Conservation (phyloP, 2,797 vertebrate genomes). For the Clarias fuscus region DNA sequence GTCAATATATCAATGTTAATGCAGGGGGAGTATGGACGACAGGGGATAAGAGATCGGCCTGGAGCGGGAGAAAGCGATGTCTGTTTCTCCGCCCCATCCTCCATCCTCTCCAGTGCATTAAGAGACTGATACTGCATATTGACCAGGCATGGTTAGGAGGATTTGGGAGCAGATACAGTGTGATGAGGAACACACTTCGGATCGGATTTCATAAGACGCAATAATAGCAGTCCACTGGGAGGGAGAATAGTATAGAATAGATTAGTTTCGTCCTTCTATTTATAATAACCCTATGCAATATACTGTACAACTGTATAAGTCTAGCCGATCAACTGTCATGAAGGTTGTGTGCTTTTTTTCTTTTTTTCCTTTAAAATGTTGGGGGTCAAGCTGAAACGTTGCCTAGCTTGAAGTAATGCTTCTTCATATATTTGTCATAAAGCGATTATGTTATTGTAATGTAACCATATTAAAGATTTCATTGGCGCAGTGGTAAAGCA, state of each 20-base stretch:
- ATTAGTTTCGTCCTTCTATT: too few relatives aligned
- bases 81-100: not conserved
- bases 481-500: too few relatives aligned
- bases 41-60: not conserved
- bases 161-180: slow-evolving; percentile 17
- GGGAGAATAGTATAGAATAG: not conserved
- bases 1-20: slow-evolving; percentile 13
- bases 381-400: not conserved
- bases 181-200: slow-evolving; percentile 38
- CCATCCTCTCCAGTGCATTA: slow-evolving; percentile 14
- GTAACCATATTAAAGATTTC: not conserved
- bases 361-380: too few relatives aligned
- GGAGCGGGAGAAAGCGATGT: slow-evolving; percentile 4
- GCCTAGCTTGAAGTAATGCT: too few relatives aligned
- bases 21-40: not conserved
- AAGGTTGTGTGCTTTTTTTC: not conserved
- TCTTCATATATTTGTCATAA: not conserved
- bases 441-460: not conserved
- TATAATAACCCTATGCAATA: not conserved
- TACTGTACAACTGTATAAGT: too few relatives aligned
- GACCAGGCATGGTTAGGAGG: slow-evolving; percentile 19
- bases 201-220: slow-evolving; percentile 45
- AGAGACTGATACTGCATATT: slow-evolving; percentile 20
- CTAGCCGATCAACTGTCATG: not conserved
- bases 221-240: not conserved